phyloP scores from a whole-genome alignment of 1,140 invertebrate species.

The Sycophaga agraensis region DNA sequence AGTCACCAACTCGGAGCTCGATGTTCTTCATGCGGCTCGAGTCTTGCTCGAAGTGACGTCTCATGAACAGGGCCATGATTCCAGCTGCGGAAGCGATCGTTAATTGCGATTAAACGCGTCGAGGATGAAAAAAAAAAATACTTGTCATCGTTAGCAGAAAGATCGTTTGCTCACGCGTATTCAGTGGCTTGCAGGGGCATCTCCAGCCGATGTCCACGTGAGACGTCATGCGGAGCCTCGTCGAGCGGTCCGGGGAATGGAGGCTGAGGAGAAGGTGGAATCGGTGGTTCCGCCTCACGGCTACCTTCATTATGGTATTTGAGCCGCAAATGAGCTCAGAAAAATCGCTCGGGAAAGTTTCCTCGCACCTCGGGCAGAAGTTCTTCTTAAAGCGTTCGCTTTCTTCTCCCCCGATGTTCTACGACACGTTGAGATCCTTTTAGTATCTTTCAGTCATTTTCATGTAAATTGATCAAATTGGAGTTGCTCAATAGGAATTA shows the following conservation, averaged over 20 bases:
- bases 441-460: too few relatives aligned
- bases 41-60: too few relatives aligned
- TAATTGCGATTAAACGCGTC: not conserved
- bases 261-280: slow-evolving; percentile 45
- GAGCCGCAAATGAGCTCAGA: slow-evolving; percentile 45
- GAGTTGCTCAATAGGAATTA: too few relatives aligned
- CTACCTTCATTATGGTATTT: slow-evolving; percentile 44
- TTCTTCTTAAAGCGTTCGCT: too few relatives aligned
- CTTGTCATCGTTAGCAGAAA: not conserved
- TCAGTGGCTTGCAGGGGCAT: slow-evolving; percentile 45
- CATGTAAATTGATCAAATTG: too few relatives aligned
- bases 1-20: too few relatives aligned
- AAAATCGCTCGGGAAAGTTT: slow-evolving; percentile 43
- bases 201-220: slow-evolving; percentile 40
- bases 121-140: slow-evolving; percentile 6
- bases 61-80: slow-evolving; percentile 44
- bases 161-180: slow-evolving; percentile 41
- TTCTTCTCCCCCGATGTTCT: too few relatives aligned
- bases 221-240: slow-evolving; percentile 39
- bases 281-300: slow-evolving; percentile 43
- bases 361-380: slow-evolving; percentile 43
- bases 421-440: too few relatives aligned
- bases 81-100: too few relatives aligned
- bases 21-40: too few relatives aligned
- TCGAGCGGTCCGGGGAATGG: slow-evolving; percentile 20